Conservation (phyloP, 2,797 vertebrate species). For the Triplophysa yarkandensis region DNA sequence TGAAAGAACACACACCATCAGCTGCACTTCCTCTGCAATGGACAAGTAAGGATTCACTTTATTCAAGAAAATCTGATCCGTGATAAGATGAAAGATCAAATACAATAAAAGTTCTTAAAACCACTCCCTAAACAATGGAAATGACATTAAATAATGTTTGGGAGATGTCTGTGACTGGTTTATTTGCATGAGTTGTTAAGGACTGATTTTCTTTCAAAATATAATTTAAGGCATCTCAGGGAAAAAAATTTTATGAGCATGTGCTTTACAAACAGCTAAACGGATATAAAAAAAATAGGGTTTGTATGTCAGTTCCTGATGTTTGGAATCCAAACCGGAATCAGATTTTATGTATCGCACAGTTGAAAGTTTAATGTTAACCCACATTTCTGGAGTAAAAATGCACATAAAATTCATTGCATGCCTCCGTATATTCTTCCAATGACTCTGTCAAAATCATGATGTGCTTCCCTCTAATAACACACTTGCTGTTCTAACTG, state of each 20-base stretch:
- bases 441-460: no score
- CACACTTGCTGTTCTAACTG: no score
- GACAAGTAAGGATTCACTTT: not conserved
- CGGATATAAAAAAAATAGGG: no score
- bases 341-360: no score
- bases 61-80: slow-evolving; percentile 3
- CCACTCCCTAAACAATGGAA: not conserved
- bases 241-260: not conserved
- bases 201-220: not conserved
- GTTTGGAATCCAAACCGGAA: no score
- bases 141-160: not conserved
- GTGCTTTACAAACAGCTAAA: not conserved
- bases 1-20: not conserved
- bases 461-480: no score
- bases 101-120: not conserved
- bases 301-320: no score
- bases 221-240: not conserved
- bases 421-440: no score
- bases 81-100: not conserved
- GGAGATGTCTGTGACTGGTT: not conserved
- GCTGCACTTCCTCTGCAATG: not conserved
- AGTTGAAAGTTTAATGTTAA: no score
- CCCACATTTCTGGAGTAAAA: no score
- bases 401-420: no score
- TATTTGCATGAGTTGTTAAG: not conserved